Conservation (phyloP, 2,113 vertebrate genomes). For the Edolisoma coerulescens region DNA sequence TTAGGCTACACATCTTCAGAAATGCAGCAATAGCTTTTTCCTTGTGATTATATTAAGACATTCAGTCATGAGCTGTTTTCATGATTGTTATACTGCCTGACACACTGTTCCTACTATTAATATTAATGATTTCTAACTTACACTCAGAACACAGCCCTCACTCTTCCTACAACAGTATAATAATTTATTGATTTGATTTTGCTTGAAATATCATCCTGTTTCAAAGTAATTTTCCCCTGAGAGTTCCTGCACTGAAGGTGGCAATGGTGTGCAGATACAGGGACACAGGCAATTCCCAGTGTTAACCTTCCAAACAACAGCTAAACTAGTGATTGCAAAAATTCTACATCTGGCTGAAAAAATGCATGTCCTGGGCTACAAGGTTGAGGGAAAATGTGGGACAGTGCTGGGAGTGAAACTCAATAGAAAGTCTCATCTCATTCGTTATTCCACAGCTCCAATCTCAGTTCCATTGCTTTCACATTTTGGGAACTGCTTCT, state of each 20-base stretch:
- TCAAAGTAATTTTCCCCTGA: not conserved
- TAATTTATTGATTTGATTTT: not conserved
- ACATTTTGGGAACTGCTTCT: conserved; percentile 8
- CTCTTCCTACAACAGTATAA: not conserved
- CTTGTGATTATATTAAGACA: not conserved
- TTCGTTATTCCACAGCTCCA: not conserved
- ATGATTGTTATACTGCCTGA: not conserved
- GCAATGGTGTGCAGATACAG: not conserved
- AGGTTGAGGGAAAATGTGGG: not conserved
- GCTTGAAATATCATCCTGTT: not conserved
- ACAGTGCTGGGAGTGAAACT: not conserved
- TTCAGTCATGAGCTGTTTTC: not conserved
- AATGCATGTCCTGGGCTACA: not conserved
- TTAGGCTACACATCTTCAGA: not conserved
- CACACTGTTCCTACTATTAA: conserved; percentile 1
- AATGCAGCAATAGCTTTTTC: not conserved
- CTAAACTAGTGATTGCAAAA: not conserved
- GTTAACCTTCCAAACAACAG: not conserved
- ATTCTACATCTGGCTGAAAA: not conserved
- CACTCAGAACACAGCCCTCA: not conserved
- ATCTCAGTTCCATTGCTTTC: not conserved
- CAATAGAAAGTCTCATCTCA: not conserved
- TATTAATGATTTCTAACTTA: conserved; percentile 27
- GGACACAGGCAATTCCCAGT: not conserved
- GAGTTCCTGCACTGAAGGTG: not conserved